Base-by-base conservation (phyloP, 1,140 invertebrate genomes). In the Heliconius nattereri region DNA sequence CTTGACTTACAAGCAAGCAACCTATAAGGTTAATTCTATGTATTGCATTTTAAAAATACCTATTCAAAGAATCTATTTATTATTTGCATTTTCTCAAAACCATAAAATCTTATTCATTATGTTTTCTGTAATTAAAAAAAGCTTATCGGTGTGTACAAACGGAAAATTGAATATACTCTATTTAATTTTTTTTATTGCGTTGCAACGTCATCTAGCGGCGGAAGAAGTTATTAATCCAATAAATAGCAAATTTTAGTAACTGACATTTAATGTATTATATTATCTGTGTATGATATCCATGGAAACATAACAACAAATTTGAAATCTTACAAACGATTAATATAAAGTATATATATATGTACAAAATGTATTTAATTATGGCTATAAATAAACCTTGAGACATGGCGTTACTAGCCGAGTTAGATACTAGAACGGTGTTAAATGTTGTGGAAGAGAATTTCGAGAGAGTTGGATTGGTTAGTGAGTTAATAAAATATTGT, bases 361-460 rank as follows among this genome's bases (percentile, higher is more conserved):
- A 66, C 60, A n/a, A 66, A 16, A 66, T 66, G 5, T 29, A 13
- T 66, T 19, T 20, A 20, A 52, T 23, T 60, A 60, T 60, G 20
- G 73, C 32, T 45, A 76, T 73, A 52, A 37, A 60, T 80, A 75
- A 79, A 60, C 20, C 16, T n/a, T 57, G 19, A 73, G 71, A 11
- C 29, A 86, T 88, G 87, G 84, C 83, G 16, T 54, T 84, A 23
- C 82, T 94, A 74, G 91, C 90, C 16, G 86, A 92, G 71, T 86
- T 93, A 26, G 89, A 91, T 57, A 81, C 81, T n/a, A 86, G 87
- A 80, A 83, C 85, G 52, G 87, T 94, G 57, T 86, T 94, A 60
- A 81, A 94, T 85, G 89, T 94, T 29, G 94, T 94, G 0, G 90
- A 94, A 73, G 89, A 92, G 49, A 94, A 94, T 77, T 94, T 94